Conservation (phyloP, 2,888 invertebrate genomes). For the Drosophila helvetica region DNA sequence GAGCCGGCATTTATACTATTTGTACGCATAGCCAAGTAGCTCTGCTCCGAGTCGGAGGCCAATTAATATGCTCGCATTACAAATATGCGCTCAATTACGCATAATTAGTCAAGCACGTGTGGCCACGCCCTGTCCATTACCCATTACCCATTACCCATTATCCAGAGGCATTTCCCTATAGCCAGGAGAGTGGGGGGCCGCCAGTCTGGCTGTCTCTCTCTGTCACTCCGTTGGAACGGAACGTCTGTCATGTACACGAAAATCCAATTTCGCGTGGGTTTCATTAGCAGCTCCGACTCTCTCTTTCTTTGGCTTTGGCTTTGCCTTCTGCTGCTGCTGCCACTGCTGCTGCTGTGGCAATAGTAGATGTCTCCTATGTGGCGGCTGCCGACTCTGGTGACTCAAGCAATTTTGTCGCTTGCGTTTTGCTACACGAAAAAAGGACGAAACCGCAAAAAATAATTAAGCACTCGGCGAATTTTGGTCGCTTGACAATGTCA, state of each 20-base stretch:
- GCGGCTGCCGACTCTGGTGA: slow-evolving; percentile 29
- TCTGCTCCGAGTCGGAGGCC: slow-evolving; percentile 10
- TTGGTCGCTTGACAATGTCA: slow-evolving; percentile 73
- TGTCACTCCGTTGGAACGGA: slow-evolving; percentile 25
- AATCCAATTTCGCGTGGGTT: slow-evolving; percentile 74
- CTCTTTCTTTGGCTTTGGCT: slow-evolving; percentile 18
- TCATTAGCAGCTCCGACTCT: slow-evolving; percentile 67
- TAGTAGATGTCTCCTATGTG: slow-evolving; percentile 10
- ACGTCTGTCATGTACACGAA: slow-evolving; percentile 69
- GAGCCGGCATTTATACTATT: slow-evolving; percentile 41
- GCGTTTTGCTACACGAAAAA: slow-evolving; percentile 43
- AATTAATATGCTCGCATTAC: slow-evolving; percentile 72
- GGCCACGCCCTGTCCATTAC: slow-evolving; percentile 70
- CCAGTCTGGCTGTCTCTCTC: slow-evolving; percentile 16
- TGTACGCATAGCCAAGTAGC: slow-evolving; percentile 38
- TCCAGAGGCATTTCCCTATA: no score
- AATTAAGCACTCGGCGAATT: slow-evolving; percentile 74
- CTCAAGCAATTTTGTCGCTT: slow-evolving; percentile 67
- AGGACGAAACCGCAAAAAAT: slow-evolving; percentile 74
- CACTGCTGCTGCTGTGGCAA: not conserved
- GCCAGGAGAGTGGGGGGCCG: slow-evolving; percentile 22
- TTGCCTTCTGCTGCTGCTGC: not conserved
- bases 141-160: slow-evolving; percentile 25
- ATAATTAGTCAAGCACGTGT: slow-evolving; percentile 77
- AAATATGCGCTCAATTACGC: slow-evolving; percentile 71